These are phyloP conservation scores for Spheniscus humboldti DNA, from an alignment of 2,797 vertebrate species.

Conservation along the genomic window DNA sequence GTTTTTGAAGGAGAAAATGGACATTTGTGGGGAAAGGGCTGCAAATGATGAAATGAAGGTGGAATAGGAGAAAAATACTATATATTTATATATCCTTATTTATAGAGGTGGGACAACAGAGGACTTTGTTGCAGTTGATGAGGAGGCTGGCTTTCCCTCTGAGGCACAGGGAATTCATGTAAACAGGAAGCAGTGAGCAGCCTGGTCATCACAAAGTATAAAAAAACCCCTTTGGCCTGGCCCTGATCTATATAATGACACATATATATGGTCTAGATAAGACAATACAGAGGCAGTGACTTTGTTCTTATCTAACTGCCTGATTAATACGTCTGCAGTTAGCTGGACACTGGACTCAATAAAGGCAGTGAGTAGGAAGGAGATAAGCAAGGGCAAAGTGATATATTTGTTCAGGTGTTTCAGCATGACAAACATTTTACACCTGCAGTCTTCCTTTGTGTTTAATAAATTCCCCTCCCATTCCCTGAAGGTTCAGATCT, in stretches of 20 bases:
- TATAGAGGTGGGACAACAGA: not conserved
- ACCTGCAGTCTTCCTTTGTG: conserved; percentile 14
- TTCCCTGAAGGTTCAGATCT: not conserved
- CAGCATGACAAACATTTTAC: conserved; percentile 20
- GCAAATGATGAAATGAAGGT: not conserved
- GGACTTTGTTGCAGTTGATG: not conserved
- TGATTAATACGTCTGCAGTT: conserved; percentile 15
- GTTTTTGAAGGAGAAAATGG: not conserved
- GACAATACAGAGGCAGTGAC: not conserved
- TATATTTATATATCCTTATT: not conserved
- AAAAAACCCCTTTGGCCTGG: not conserved
- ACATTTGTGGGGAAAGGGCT: not conserved
- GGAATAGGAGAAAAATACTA: not conserved
- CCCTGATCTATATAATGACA: not conserved
- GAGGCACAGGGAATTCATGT: not conserved
- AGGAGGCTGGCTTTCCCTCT: not conserved
- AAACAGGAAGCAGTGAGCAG: conserved; percentile 1
- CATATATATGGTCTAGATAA: conserved; percentile 2
- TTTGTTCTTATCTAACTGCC: not conserved
- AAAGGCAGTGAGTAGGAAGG: not conserved
- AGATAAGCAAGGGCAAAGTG: conserved; percentile 18
- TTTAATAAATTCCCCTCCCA: not conserved
- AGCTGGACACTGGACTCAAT: not conserved
- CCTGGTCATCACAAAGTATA: not conserved
- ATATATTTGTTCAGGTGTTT: conserved; percentile 54